phyloP scores from a whole-genome alignment of 2,888 invertebrate species.

The Lasioglossum morio region DNA sequence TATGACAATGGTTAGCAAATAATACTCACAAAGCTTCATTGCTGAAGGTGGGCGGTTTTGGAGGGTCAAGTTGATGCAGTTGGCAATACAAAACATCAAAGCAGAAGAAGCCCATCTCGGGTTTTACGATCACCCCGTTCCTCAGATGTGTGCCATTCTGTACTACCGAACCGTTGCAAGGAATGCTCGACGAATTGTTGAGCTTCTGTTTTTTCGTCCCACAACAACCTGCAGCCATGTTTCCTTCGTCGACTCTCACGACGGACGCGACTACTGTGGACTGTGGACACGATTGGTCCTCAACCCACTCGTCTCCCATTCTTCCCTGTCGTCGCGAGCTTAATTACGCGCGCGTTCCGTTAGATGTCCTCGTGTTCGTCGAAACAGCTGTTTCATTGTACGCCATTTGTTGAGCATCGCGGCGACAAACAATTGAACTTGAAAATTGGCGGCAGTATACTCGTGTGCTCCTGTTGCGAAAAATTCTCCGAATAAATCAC shows the following conservation, averaged over 20 bases:
- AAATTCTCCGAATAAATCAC: background rate
- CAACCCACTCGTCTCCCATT: conserved; percentile 60
- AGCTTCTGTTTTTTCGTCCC: conserved; percentile 96
- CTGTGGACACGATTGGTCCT: conserved; percentile 52
- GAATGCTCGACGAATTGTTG: conserved; percentile 88
- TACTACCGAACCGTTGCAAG: conserved; percentile 87
- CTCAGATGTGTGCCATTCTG: conserved; percentile 83
- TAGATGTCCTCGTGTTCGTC: conserved; percentile 67
- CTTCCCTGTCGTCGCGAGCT: conserved; percentile 60
- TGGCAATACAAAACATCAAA: conserved; percentile 99
- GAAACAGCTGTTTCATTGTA: conserved; percentile 74
- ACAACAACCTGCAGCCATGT: conserved; percentile 94
- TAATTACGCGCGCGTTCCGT: conserved; percentile 71
- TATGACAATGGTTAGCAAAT: conserved; percentile 32
- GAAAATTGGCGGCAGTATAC: conserved; percentile 46
- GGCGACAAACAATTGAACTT: conserved; percentile 39
- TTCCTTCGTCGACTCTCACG: conserved; percentile 48
- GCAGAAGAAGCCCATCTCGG: conserved; percentile 99
- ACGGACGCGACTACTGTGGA: conserved; percentile 45
- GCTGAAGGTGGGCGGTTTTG: conserved; percentile 95
- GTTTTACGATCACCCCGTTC: conserved; percentile 90
- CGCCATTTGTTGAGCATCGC: conserved; percentile 57
- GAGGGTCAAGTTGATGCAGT: conserved; percentile 96
- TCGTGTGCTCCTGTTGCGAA: background rate
- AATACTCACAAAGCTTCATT: conserved; percentile 97